Percentiles rank a stretch among this genome's conserved stretches.
Evolutionary conservation across 2,888 invertebrate species (phyloP).

Genomic region (Oscheius onirici): DNA sequence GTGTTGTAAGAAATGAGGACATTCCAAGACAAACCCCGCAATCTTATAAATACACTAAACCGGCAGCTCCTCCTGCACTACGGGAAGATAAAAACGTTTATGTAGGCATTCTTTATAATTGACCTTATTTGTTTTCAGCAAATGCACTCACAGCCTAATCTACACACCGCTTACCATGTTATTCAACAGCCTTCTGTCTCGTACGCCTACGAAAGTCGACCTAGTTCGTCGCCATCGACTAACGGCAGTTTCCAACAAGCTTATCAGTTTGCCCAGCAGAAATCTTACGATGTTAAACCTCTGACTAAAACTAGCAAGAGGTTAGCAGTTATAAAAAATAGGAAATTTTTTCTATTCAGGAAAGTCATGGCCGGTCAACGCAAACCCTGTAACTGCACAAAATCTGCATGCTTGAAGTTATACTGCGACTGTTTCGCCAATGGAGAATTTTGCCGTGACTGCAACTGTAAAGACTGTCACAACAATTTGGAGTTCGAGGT

Average conservation of each 20-base stretch:
- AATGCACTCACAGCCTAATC: too few species aligned
- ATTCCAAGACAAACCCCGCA: background rate
- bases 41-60: background rate
- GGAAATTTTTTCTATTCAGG: background rate
- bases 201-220: background rate
- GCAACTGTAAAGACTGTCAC: slow-evolving; percentile 93
- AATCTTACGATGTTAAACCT: slow-evolving; percentile 1
- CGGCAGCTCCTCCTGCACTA: background rate
- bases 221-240: background rate
- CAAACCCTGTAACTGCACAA: slow-evolving; percentile 98
- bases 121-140: background rate
- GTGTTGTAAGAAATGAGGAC: too few species aligned
- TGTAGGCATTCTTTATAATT: background rate
- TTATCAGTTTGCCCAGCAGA: background rate
- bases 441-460: slow-evolving; percentile 93
- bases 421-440: slow-evolving; percentile 99
- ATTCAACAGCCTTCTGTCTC: slow-evolving; percentile 8
- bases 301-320: background rate
- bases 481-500: slow-evolving; percentile 96
- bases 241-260: background rate
- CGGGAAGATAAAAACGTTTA: background rate
- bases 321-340: background rate
- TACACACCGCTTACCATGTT: background rate
- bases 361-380: slow-evolving; percentile 42
- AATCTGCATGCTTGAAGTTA: slow-evolving; percentile 95